Evolutionary conservation across 2,113 vertebrate genomes (phyloP).

Genomic region (Colaptes auratus): DNA sequence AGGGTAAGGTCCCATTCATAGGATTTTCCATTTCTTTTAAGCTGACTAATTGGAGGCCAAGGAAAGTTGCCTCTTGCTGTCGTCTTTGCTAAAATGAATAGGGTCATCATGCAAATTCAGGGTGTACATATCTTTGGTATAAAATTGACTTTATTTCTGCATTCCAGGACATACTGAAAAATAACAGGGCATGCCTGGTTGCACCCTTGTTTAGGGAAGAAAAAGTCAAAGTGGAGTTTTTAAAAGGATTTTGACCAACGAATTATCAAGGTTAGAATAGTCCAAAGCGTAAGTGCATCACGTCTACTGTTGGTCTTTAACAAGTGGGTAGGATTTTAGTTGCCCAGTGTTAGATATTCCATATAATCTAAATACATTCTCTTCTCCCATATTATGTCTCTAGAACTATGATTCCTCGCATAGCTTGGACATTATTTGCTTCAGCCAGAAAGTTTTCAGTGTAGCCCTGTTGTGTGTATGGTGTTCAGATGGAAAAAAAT

Average conservation of each 20-base stretch:
- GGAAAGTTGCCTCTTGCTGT: not conserved
- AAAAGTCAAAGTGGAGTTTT: not conserved
- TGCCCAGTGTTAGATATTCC: not conserved
- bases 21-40: not conserved
- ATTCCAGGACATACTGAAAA: not conserved
- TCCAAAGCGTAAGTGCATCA: not conserved
- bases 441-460: not conserved
- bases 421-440: not conserved
- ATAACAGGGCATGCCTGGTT: not conserved
- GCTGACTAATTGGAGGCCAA: not conserved
- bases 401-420: not conserved
- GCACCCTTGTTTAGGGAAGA: not conserved
- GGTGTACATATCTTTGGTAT: not conserved
- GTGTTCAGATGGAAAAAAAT: not conserved
- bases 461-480: not conserved
- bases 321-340: not conserved
- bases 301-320: not conserved
- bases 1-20: not conserved
- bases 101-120: not conserved
- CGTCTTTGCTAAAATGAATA: not conserved
- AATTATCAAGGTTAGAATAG: not conserved
- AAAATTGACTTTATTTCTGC: not conserved
- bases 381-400: not conserved
- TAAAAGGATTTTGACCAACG: not conserved
- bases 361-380: not conserved